Conservation (phyloP, 2,797 vertebrate genomes). For the Dipus sagitta region DNA sequence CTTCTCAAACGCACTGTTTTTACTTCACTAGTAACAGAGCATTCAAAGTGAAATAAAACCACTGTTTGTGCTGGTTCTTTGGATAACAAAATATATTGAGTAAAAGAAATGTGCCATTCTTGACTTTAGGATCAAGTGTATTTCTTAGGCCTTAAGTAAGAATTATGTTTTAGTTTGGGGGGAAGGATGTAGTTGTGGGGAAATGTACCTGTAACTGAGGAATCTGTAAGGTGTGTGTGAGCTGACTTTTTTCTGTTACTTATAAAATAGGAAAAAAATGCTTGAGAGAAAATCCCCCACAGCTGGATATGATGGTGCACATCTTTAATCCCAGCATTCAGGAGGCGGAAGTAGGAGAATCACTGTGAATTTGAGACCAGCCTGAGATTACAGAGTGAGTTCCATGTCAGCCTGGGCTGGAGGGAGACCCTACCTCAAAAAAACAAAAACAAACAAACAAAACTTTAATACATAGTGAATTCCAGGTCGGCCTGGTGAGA, state of each 20-base stretch:
- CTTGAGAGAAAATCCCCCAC: neutral
- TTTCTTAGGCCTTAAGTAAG: conserved; percentile 52
- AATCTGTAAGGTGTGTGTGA: conserved; percentile 35
- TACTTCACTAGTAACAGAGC: neutral
- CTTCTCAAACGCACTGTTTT: neutral
- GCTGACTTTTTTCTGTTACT: conserved; percentile 18
- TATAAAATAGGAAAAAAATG: conserved; percentile 1
- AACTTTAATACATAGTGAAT: too few species aligned
- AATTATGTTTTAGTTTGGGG: conserved; percentile 56
- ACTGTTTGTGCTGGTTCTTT: conserved; percentile 33
- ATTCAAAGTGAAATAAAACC: conserved; percentile 34
- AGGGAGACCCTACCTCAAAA: too few species aligned
- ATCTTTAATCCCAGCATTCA: too few species aligned
- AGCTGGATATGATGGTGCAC: too few species aligned
- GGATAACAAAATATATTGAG: conserved; percentile 33
- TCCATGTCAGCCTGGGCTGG: too few species aligned
- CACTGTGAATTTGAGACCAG: too few species aligned
- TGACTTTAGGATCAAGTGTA: conserved; percentile 48
- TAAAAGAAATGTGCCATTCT: conserved; percentile 25
- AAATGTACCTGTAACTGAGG: conserved; percentile 4
- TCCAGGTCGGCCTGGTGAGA: too few species aligned
- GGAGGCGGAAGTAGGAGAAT: too few species aligned
- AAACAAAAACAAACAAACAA: too few species aligned
- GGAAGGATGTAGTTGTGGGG: conserved; percentile 21
- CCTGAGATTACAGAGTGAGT: too few species aligned